Evolutionary conservation across 2,113 vertebrate genomes (phyloP).

Genomic region (Hipposideros armiger): DNA sequence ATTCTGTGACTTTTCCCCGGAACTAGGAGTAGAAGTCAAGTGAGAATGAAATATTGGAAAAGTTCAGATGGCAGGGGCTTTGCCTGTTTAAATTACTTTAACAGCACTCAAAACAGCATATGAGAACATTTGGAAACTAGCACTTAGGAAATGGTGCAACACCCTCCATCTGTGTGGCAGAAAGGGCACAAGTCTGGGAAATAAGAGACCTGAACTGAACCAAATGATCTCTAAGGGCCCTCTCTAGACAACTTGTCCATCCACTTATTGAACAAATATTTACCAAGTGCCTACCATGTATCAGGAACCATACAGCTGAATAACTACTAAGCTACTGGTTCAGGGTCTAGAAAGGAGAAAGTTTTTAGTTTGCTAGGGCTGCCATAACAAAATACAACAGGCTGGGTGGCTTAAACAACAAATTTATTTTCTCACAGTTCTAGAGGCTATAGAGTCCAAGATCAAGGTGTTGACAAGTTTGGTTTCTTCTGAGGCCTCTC

Average conservation of each 20-base stretch:
- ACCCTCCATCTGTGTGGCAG: slow-evolving; percentile 10
- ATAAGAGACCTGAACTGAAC: background rate
- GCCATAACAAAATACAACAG: background rate
- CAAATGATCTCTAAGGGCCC: background rate
- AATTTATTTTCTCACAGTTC: slow-evolving; percentile 15
- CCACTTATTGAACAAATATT: background rate
- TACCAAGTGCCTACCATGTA: background rate
- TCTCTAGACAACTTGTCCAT: background rate
- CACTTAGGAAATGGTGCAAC: slow-evolving; percentile 17
- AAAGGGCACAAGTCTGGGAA: slow-evolving; percentile 56
- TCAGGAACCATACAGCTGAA: background rate
- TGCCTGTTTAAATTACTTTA: slow-evolving; percentile 16
- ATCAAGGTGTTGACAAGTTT: background rate
- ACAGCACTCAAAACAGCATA: slow-evolving; percentile 1
- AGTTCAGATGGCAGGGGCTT: slow-evolving; percentile 14
- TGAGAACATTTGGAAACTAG: slow-evolving; percentile 28
- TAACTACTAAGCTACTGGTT: background rate
- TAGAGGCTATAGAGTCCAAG: background rate
- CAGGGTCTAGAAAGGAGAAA: background rate
- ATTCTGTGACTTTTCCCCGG: slow-evolving; percentile 36
- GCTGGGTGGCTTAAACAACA: background rate
- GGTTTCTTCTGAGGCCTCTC: background rate
- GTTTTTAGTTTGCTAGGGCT: background rate
- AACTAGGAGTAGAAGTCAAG: slow-evolving; percentile 24
- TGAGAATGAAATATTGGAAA: slow-evolving; percentile 19